Evolutionary conservation across 92 coral and sea anemone genomes (phyloP).

Genomic region (Epizoanthus fatuus): DNA sequence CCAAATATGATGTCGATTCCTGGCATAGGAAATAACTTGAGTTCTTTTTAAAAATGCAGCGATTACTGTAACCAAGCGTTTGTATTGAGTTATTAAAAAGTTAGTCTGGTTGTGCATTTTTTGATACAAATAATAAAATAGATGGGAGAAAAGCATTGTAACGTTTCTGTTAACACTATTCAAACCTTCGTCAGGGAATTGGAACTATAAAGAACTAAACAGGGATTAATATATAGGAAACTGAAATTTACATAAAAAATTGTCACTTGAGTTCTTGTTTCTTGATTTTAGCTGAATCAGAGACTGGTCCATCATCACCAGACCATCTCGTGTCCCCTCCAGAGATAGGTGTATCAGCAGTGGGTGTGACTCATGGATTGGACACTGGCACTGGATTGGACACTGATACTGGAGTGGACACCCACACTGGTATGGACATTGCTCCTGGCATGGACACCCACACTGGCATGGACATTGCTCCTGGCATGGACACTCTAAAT

Average conservation of each 20-base stretch:
- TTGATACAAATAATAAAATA: no score
- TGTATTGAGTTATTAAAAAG: no score
- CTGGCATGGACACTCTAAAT: constrained; percentile 89
- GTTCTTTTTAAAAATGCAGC: no score
- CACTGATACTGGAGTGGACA: constrained; percentile 25
- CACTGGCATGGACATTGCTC: background rate
- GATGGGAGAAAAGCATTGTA: no score
- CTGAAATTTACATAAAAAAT: no score
- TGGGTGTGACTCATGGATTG: background rate
- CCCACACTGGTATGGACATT: background rate
- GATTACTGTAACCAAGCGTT: no score
- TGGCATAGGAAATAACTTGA: no score
- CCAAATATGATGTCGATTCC: no score
- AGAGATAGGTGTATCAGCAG: background rate
- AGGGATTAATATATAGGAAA: no score
- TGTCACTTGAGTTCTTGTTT: no score
- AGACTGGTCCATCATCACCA: constrained; percentile 7
- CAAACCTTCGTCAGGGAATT: background rate
- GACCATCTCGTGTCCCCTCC: background rate
- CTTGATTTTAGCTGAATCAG: background rate
- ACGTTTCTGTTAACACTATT: no score
- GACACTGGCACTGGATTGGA: constrained; percentile 70
- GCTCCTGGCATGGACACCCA: constrained; percentile 73
- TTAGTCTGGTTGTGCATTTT: no score
- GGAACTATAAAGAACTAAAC: background rate